A percentile compares a stretch with the other conserved stretches of the same genome.
Conservation (phyloP, 2,113 vertebrate genomes). For the Hippocampus comes region DNA sequence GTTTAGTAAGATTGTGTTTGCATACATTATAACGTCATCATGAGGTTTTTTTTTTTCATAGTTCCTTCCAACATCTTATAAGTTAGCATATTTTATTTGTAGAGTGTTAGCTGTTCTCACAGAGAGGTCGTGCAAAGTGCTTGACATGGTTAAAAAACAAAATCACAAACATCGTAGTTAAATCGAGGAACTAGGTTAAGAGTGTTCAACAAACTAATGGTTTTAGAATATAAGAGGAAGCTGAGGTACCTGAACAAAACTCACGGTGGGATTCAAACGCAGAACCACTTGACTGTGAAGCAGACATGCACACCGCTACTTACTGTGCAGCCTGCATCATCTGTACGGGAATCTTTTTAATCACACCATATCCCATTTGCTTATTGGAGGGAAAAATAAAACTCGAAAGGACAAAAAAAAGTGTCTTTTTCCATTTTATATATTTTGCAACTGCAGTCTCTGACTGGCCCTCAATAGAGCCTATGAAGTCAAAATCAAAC, state of each 20-base stretch:
- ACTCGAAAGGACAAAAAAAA: neutral
- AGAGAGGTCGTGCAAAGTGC: neutral
- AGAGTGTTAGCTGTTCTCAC: neutral
- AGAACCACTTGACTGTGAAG: too few relatives aligned
- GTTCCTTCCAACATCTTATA: neutral
- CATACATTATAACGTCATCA: neutral
- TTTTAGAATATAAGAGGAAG: too few relatives aligned
- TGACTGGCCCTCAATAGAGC: too few relatives aligned
- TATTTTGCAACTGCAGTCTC: too few relatives aligned
- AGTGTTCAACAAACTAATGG: too few relatives aligned
- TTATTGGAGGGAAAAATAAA: too few relatives aligned
- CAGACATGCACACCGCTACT: too few relatives aligned
- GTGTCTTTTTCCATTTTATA: neutral
- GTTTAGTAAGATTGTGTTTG: slow-evolving; percentile 6
- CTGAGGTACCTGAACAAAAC: too few relatives aligned
- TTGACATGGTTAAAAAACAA: neutral
- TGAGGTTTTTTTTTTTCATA: neutral
- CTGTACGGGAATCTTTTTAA: neutral
- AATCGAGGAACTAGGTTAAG: too few relatives aligned
- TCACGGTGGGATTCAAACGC: too few relatives aligned
- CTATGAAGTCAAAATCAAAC: too few relatives aligned
- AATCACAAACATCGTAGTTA: neutral
- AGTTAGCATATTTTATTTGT: neutral
- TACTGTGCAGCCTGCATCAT: neutral
- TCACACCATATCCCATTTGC: neutral